phyloP scores from a whole-genome alignment of 2,888 invertebrate genomes.

The Stenodera caucasica region DNA sequence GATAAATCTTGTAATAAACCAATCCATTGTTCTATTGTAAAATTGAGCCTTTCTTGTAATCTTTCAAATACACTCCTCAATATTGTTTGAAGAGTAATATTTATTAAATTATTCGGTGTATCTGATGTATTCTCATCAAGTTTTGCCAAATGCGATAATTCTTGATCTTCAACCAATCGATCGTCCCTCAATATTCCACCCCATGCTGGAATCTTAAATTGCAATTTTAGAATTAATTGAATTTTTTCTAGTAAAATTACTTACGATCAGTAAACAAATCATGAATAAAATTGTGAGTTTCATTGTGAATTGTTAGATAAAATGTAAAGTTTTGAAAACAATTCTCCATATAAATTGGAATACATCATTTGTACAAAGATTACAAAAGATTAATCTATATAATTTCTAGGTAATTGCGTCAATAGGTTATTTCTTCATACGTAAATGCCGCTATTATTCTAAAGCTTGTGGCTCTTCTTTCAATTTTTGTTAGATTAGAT shows the following conservation, averaged over 20 bases:
- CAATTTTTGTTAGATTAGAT: no score
- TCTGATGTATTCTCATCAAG: no score
- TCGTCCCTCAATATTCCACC: neutral
- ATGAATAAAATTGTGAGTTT: neutral
- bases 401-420: neutral
- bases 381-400: neutral
- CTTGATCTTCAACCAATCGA: neutral
- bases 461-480: no score
- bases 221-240: neutral
- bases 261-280: neutral
- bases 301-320: neutral
- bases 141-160: neutral
- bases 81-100: neutral
- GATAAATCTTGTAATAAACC: neutral
- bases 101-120: neutral
- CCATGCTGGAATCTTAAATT: neutral
- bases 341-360: neutral
- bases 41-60: neutral
- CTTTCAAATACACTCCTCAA: neutral
- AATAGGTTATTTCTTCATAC: neutral
- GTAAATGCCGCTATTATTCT: no score
- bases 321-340: neutral
- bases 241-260: neutral
- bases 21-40: no score
- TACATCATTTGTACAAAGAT: neutral